Evolutionary conservation across 2,797 vertebrate species (phyloP).

Genomic region (Ptychadena robeensis): DNA sequence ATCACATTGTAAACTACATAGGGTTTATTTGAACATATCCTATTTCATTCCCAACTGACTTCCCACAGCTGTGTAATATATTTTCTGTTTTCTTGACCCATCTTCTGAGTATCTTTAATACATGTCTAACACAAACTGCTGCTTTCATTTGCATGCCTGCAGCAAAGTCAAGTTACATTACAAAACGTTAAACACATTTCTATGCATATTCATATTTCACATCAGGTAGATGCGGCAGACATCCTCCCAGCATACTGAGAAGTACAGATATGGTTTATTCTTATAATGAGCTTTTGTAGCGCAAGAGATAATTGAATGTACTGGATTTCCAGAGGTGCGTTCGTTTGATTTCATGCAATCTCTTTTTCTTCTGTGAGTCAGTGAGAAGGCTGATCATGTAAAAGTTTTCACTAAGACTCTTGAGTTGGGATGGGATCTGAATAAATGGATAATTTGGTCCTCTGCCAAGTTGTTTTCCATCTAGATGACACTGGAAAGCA

Average conservation of each 20-base stretch:
- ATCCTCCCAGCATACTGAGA: constrained; percentile 29
- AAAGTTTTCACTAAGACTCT: constrained; percentile 9
- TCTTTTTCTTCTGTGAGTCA: constrained; percentile 26
- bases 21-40: not conserved
- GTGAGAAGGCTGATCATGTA: constrained; percentile 33
- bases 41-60: not conserved
- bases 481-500: not conserved
- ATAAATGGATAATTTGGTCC: constrained; percentile 25
- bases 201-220: constrained; percentile 57
- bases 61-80: constrained; percentile 6
- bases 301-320: constrained; percentile 53
- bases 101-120: not conserved
- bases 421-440: constrained; percentile 13
- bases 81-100: constrained; percentile 9
- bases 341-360: constrained; percentile 40
- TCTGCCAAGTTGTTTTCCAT: constrained; percentile 9
- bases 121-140: constrained; percentile 5
- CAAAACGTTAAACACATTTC: constrained; percentile 33
- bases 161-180: constrained; percentile 55
- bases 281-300: constrained; percentile 52
- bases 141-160: constrained; percentile 54
- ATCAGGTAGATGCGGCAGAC: constrained; percentile 41
- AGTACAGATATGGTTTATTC: constrained; percentile 40
- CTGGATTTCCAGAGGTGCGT: constrained; percentile 56
- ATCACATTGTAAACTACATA: not conserved